A percentile compares a stretch with the other conserved stretches of the same genome.
Conservation (phyloP, 1,140 invertebrate species). For the Drosophila hydei region DNA sequence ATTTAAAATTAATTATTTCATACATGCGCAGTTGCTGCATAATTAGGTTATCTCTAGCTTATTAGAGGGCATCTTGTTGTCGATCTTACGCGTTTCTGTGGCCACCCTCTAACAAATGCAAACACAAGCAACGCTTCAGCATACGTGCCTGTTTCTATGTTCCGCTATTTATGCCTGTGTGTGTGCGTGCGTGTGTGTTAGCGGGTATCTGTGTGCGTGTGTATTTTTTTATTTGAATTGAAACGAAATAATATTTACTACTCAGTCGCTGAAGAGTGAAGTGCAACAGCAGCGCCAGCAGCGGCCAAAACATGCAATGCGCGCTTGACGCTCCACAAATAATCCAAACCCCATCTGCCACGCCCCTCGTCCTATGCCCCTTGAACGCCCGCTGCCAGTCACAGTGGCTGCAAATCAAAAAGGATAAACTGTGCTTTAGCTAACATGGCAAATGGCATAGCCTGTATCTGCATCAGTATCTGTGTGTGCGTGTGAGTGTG, state of each 20-base stretch:
- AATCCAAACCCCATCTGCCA: neutral
- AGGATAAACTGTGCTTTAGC: slow-evolving; percentile 79
- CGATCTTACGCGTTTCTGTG: neutral
- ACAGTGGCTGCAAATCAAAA: slow-evolving; percentile 73
- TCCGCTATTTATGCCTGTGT: slow-evolving; percentile 10
- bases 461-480: slow-evolving; percentile 22
- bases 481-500: slow-evolving; percentile 6
- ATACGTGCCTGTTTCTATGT: slow-evolving; percentile 46
- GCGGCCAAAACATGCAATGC: slow-evolving; percentile 48
- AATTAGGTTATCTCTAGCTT: no score
- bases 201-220: slow-evolving; percentile 1
- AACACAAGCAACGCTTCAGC: slow-evolving; percentile 19
- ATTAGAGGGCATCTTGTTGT: neutral
- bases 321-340: neutral
- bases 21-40: no score
- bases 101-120: slow-evolving; percentile 21
- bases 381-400: slow-evolving; percentile 23
- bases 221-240: slow-evolving; percentile 56
- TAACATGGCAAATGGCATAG: slow-evolving; percentile 58
- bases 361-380: neutral
- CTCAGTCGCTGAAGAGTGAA: slow-evolving; percentile 45
- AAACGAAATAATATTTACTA: slow-evolving; percentile 75
- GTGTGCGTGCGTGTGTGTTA: neutral
- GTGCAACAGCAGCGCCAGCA: slow-evolving; percentile 30
- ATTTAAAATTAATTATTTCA: no score